Conservation (phyloP, 2,797 vertebrate species). For the Macroramphosus scolopax region DNA sequence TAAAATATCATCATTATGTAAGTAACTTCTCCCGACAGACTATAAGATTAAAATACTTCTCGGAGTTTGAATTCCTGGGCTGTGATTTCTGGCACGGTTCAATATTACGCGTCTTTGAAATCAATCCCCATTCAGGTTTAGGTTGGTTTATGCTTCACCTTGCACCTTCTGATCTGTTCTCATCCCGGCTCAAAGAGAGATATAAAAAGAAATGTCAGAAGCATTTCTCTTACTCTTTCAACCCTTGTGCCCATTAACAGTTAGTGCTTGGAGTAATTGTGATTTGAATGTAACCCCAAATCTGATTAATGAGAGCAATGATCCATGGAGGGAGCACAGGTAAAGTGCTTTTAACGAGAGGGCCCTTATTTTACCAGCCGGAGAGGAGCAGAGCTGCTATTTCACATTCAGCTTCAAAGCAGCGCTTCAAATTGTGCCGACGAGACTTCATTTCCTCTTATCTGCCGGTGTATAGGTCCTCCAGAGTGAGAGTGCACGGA, state of each 20-base stretch:
- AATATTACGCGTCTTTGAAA: slow-evolving; percentile 47
- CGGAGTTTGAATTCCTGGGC: slow-evolving; percentile 16
- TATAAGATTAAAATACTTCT: slow-evolving; percentile 34
- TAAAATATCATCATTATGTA: slow-evolving; percentile 28
- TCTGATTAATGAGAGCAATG: slow-evolving; percentile 76
- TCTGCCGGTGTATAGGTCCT: slow-evolving; percentile 75
- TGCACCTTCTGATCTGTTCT: slow-evolving; percentile 63
- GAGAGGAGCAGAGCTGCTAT: slow-evolving; percentile 62
- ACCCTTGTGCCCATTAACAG: slow-evolving; percentile 70
- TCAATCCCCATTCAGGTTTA: slow-evolving; percentile 54
- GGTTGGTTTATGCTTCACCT: slow-evolving; percentile 64
- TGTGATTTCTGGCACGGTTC: slow-evolving; percentile 41
- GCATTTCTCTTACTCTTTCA: slow-evolving; percentile 73
- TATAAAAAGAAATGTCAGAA: slow-evolving; percentile 73
- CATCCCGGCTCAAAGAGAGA: slow-evolving; percentile 47
- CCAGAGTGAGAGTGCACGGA: slow-evolving; percentile 66
- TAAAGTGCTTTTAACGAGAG: slow-evolving; percentile 79
- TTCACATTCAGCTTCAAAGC: slow-evolving; percentile 77
- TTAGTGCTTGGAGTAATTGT: slow-evolving; percentile 72
- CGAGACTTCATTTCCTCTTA: slow-evolving; percentile 78
- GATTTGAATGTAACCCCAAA: slow-evolving; percentile 75
- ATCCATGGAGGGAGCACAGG: slow-evolving; percentile 74
- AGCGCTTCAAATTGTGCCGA: slow-evolving; percentile 75
- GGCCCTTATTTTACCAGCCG: slow-evolving; percentile 72
- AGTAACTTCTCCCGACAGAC: slow-evolving; percentile 22